Conservation (phyloP, 2,888 invertebrate species). For the Itoplectis maculator region DNA sequence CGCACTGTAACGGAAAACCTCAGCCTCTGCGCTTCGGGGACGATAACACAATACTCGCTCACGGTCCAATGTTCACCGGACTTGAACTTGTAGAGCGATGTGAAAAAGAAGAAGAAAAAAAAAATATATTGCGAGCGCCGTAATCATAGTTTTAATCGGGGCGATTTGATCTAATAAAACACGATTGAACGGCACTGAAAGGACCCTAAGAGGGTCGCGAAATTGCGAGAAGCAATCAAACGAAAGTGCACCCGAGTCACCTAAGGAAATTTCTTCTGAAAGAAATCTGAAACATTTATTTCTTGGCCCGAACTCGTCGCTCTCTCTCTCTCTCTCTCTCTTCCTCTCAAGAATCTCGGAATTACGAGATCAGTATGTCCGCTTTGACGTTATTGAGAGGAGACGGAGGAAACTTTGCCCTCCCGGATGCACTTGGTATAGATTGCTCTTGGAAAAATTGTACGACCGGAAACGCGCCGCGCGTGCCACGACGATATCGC, state of each 20-base stretch:
- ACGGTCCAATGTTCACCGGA: not conserved
- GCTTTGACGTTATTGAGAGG: not conserved
- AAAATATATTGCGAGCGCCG: not conserved
- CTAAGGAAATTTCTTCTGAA: not conserved
- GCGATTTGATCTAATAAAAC: not conserved
- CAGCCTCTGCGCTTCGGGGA: not conserved
- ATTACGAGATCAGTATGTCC: not conserved
- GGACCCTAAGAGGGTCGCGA: not conserved
- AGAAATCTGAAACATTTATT: constrained; percentile 1
- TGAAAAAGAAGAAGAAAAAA: not conserved
- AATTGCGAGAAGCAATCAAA: not conserved
- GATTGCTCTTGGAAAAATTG: not conserved
- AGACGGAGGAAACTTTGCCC: not conserved
- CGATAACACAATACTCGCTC: not conserved
- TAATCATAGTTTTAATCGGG: not conserved
- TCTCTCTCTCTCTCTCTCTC: too few relatives aligned
- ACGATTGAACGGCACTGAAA: not conserved
- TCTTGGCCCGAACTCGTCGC: not conserved
- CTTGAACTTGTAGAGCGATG: not conserved
- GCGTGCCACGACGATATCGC: too few relatives aligned
- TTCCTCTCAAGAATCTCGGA: not conserved
- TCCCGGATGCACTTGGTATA: not conserved
- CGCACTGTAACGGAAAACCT: constrained; percentile 20
- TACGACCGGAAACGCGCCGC: not conserved
- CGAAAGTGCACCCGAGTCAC: not conserved